phyloP scores from a whole-genome alignment of 64 coral and sea anemone species.

The Pachyseris speciosa region DNA sequence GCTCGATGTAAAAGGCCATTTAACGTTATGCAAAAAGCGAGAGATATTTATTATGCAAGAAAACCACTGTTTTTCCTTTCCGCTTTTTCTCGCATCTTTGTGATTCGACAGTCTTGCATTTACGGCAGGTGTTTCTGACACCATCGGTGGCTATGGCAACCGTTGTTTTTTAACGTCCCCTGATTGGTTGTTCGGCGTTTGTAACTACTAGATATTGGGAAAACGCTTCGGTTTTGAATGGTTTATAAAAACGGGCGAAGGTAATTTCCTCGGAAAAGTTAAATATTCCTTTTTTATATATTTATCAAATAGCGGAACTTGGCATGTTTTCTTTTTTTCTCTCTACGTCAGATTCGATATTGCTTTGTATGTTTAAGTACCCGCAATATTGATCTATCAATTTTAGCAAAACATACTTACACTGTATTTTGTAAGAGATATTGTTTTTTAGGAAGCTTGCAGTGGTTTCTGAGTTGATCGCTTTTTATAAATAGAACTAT shows the following conservation, averaged over 20 bases:
- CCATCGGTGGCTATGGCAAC: conserved; percentile 50
- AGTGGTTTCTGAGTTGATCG: not conserved
- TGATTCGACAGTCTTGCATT: conserved; percentile 56
- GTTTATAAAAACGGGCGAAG: not conserved
- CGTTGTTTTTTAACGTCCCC: not conserved
- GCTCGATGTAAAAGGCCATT: conserved; percentile 18
- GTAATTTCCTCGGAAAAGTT: not conserved
- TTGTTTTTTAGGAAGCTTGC: not conserved
- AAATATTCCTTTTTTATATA: not conserved
- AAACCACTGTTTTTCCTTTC: conserved; percentile 22
- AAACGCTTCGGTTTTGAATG: not conserved
- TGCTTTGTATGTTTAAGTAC: not conserved
- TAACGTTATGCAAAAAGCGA: not conserved
- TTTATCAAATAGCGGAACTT: not conserved
- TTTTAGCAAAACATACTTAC: not conserved
- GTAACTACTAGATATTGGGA: not conserved
- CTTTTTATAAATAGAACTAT: not conserved
- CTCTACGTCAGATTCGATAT: not conserved
- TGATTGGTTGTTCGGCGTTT: conserved; percentile 35
- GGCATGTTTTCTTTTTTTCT: not conserved
- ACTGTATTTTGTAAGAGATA: not conserved
- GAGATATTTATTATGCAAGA: conserved; percentile 39
- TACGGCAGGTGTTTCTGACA: conserved; percentile 62
- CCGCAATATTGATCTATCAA: conserved; percentile 25
- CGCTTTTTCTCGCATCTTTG: conserved; percentile 2